phyloP scores from a whole-genome alignment of 2,888 invertebrate species.

The Alloplasta piceator region DNA sequence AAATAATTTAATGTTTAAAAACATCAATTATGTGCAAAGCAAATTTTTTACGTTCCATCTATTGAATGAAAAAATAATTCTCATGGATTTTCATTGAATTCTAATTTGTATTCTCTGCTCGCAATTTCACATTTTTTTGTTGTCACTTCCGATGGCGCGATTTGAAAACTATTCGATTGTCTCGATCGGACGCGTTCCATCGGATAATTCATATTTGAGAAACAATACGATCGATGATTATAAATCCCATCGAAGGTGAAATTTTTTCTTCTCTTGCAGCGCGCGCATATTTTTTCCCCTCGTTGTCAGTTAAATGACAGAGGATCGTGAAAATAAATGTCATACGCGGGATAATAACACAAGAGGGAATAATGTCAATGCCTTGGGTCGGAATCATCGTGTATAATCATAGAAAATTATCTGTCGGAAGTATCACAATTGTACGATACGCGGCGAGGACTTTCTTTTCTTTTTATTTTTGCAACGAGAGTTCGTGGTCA shows the following conservation, averaged over 20 bases:
- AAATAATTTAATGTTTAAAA: background rate
- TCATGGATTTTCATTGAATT: background rate
- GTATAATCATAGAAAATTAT: constrained; percentile 8
- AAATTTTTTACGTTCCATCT: background rate
- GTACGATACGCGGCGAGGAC: constrained; percentile 16
- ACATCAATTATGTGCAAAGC: background rate
- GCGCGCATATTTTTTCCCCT: background rate
- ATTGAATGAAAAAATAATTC: background rate
- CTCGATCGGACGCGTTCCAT: background rate
- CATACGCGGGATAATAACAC: background rate
- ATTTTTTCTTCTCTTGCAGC: constrained; percentile 19
- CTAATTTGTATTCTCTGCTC: background rate
- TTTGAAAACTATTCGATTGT: constrained; percentile 43
- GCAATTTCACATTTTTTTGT: background rate
- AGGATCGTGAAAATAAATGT: background rate
- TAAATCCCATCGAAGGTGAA: constrained; percentile 24
- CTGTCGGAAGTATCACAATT: constrained; percentile 32
- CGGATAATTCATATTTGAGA: constrained; percentile 8
- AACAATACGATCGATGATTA: background rate
- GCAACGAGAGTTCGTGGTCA: constrained; percentile 57
- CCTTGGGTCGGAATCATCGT: background rate
- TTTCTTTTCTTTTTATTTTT: constrained; percentile 46
- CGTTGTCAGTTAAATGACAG: background rate
- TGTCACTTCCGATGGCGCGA: background rate
- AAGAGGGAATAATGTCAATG: background rate